Evolutionary conservation across 2,797 vertebrate genomes (phyloP).

Genomic region (Danio kyathit): DNA sequence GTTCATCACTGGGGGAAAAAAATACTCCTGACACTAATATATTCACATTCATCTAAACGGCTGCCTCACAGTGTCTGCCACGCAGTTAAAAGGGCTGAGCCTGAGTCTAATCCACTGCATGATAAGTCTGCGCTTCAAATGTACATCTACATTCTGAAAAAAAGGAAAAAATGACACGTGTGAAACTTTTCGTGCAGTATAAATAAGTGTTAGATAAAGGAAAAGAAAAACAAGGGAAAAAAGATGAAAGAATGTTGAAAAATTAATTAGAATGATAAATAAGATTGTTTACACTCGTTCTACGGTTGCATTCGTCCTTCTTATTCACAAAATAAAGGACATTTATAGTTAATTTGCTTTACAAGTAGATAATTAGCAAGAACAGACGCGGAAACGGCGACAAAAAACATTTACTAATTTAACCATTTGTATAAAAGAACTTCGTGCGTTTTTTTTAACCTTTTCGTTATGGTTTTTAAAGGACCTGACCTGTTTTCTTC

Average conservation of each 20-base stretch:
- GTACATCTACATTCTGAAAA: not conserved
- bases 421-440: not conserved
- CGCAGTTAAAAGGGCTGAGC: slow-evolving; percentile 17
- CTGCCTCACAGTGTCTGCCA: slow-evolving; percentile 30
- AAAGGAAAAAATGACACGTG: not conserved
- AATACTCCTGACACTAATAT: slow-evolving; percentile 11
- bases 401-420: not conserved
- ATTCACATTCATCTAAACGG: slow-evolving; percentile 11
- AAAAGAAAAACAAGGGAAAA: too few species aligned
- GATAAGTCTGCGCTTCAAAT: slow-evolving; percentile 1
- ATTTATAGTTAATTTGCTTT: not conserved
- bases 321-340: not conserved
- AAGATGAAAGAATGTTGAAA: not conserved
- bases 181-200: not conserved
- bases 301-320: not conserved
- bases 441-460: not conserved
- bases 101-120: not conserved
- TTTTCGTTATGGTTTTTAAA: not conserved
- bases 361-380: not conserved
- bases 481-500: slow-evolving; percentile 33
- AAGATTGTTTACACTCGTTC: not conserved
- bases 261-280: not conserved
- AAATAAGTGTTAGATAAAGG: too few species aligned
- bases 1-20: slow-evolving; percentile 53
- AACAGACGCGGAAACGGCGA: not conserved